Evolutionary conservation across 1,140 invertebrate genomes (phyloP), one percentile per base, ranked within the genome.

Genomic region (Adelges cooleyi): DNA sequence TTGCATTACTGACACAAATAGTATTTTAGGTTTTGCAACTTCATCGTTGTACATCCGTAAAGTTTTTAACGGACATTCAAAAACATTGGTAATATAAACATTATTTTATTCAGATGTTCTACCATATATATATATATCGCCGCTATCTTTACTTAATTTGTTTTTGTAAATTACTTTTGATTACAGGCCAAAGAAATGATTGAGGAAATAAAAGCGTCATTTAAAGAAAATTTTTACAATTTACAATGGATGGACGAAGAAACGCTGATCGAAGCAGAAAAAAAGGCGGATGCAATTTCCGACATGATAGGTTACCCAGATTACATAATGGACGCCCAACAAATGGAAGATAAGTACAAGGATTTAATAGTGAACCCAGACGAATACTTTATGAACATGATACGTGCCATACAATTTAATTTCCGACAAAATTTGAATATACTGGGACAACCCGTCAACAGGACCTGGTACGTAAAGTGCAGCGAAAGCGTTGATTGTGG

Each of bases 31-130:
- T 6, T 96, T 95, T 75, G 93, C 94, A 0, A 82, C 96, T n/a
- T 92, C 93, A 0, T 90, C 92, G 0, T 92, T 96, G 81, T 98
- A 96, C 72, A 92, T 97, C 0, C 79, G 89, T 9, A 87, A 95
- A 75, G 85, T 86, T 0, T 94, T 94, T 72, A 81, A 90, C 66
- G 83, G 84, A 1, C 81, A 87, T 65, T 86, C 88, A 1, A 92
- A 92, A 76, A 79, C 80, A 0, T 75, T 77, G 71, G 81, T 82
- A n/a, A n/a, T n/a, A n/a, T 66, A 66, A 50, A 46, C 53, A n/a
- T 2, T 9, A n/a, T 40, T n/a, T n/a, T n/a, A n/a, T n/a, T n/a
- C n/a, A n/a, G n/a, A n/a, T n/a, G n/a, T n/a, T n/a, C n/a, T n/a
- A n/a, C n/a, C n/a, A n/a, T n/a, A n/a, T n/a, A n/a, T n/a, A n/a